Evolutionary conservation across 2,113 vertebrate species (phyloP).

Genomic region (Chinchilla lanigera): DNA sequence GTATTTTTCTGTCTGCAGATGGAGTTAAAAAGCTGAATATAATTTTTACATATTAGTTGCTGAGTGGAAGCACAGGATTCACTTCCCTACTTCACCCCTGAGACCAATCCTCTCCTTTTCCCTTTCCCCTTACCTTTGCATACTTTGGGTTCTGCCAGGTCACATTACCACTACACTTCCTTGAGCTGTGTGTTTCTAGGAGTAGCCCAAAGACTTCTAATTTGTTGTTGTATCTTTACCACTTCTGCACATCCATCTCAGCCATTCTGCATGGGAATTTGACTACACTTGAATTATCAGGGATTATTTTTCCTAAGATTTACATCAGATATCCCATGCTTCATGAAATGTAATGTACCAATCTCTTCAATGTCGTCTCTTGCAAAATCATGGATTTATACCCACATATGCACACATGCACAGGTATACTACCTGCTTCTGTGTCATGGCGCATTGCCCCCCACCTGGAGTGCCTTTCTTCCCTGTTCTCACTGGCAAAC

Average conservation of each 20-base stretch:
- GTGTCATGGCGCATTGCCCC: background rate
- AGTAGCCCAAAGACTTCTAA: background rate
- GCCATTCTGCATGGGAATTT: background rate
- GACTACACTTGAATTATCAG: background rate
- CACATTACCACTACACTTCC: background rate
- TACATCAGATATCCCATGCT: background rate
- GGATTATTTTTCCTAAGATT: background rate
- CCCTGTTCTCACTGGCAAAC: background rate
- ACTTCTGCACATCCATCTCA: background rate
- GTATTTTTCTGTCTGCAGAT: background rate
- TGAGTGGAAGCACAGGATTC: background rate
- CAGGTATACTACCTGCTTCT: background rate
- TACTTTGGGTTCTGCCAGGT: background rate
- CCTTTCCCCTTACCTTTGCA: background rate
- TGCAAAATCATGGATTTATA: background rate
- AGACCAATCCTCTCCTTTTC: background rate
- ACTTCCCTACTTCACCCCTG: background rate
- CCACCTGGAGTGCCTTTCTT: background rate
- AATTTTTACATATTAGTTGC: background rate
- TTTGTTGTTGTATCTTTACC: background rate
- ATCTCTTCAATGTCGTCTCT: background rate
- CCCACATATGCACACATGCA: no score
- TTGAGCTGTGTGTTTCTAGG: background rate
- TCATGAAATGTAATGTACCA: background rate
- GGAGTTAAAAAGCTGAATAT: background rate